These are phyloP conservation scores for Urocyon cinereoargenteus DNA, from an alignment of 2,797 vertebrate species.

Conservation along the genomic window DNA sequence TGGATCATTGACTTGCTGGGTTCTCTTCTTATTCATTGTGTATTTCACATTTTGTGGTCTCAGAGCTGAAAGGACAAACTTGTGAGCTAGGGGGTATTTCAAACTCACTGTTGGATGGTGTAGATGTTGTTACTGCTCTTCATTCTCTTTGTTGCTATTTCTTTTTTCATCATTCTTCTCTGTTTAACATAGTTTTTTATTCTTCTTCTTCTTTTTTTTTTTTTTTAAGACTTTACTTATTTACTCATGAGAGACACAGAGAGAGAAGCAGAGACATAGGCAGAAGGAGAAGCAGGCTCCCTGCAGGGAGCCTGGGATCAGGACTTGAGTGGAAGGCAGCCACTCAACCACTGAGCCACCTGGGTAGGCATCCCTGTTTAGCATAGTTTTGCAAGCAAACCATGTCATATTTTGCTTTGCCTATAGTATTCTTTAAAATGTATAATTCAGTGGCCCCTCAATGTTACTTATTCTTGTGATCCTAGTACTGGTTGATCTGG, in stretches of 20 bases:
- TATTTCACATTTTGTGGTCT: background rate
- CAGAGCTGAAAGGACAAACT: background rate
- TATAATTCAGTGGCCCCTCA: background rate
- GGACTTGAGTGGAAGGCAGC: too few species aligned
- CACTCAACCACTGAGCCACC: too few species aligned
- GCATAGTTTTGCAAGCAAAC: conserved; percentile 16
- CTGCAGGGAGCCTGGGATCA: too few species aligned
- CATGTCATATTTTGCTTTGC: conserved; percentile 9
- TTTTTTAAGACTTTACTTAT: too few species aligned
- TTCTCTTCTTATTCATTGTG: background rate
- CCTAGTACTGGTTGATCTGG: background rate
- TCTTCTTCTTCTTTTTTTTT: too few species aligned
- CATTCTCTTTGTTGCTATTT: background rate
- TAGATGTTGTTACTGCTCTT: background rate
- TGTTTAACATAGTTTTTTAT: background rate
- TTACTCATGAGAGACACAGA: too few species aligned
- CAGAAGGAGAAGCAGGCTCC: too few species aligned
- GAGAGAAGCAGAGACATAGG: too few species aligned
- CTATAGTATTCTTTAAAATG: background rate
- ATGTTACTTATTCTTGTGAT: background rate
- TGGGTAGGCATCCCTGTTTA: background rate
- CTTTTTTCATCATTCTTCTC: background rate
- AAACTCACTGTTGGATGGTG: background rate
- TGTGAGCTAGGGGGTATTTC: background rate
- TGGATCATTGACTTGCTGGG: background rate